A percentile compares a stretch with the other conserved stretches of the same genome.
Conservation (phyloP, 2,888 invertebrate genomes). For the Dichetophora obliterata region DNA sequence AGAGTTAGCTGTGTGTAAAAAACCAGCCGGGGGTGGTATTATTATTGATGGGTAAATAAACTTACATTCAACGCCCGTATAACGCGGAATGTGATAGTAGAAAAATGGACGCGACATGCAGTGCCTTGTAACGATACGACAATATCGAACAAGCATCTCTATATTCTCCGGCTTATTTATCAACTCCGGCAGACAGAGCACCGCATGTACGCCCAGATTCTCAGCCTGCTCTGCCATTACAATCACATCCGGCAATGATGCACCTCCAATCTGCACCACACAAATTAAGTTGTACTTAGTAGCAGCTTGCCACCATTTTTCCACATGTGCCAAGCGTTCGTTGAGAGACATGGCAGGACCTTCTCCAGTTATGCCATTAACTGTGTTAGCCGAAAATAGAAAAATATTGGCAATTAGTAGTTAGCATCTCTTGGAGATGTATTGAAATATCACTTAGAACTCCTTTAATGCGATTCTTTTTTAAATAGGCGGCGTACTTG, state of each 20-base stretch:
- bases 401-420: background rate
- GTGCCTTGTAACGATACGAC: slow-evolving; percentile 76
- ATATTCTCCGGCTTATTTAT: slow-evolving; percentile 79
- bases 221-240: slow-evolving; percentile 78
- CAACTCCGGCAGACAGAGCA: slow-evolving; percentile 82
- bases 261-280: slow-evolving; percentile 82
- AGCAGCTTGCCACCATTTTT: slow-evolving; percentile 76
- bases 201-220: slow-evolving; percentile 75
- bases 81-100: slow-evolving; percentile 86
- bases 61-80: slow-evolving; percentile 81
- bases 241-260: slow-evolving; percentile 77
- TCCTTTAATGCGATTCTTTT: slow-evolving; percentile 74
- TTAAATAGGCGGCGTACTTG: slow-evolving; percentile 77
- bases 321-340: slow-evolving; percentile 78
- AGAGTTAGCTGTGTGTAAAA: background rate
- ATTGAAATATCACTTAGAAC: slow-evolving; percentile 5
- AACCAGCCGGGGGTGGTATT: background rate
- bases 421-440: background rate
- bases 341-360: slow-evolving; percentile 76
- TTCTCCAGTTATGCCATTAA: slow-evolving; percentile 86
- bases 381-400: slow-evolving; percentile 66
- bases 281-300: slow-evolving; percentile 73
- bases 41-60: slow-evolving; percentile 45
- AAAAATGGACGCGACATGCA: slow-evolving; percentile 83
- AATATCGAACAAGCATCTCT: slow-evolving; percentile 76